Percentiles rank a stretch among this genome's conserved stretches.
phyloP scores from a whole-genome alignment of 2,113 vertebrate genomes.

The Climacteris rufus region DNA sequence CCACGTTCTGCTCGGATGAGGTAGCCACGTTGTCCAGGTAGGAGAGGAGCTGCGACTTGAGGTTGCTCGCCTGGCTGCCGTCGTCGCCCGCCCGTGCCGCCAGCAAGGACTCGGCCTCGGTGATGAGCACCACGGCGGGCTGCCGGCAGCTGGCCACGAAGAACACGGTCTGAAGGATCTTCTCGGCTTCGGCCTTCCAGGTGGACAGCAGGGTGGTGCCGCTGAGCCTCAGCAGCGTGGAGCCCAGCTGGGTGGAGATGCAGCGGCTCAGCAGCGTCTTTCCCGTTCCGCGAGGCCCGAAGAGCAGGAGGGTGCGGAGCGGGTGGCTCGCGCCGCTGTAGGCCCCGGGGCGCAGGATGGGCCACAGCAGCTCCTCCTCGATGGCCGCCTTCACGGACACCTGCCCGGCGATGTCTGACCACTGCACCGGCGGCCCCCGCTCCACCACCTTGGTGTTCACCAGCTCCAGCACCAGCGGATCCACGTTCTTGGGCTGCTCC shows the following conservation, averaged over 20 bases:
- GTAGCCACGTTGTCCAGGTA: conserved; percentile 84
- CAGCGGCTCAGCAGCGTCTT: conserved; percentile 88
- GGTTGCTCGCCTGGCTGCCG: background rate
- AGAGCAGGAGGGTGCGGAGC: conserved; percentile 85
- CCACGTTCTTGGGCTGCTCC: conserved; percentile 80
- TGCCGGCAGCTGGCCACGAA: conserved; percentile 82
- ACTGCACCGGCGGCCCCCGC: conserved; percentile 83
- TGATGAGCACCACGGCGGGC: conserved; percentile 86
- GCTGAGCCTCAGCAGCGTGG: conserved; percentile 83
- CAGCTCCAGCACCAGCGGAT: conserved; percentile 83
- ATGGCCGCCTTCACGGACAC: conserved; percentile 84
- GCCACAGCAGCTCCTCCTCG: conserved; percentile 95
- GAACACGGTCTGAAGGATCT: conserved; percentile 86
- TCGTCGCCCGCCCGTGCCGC: conserved; percentile 31
- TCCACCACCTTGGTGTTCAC: conserved; percentile 86
- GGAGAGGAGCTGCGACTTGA: conserved; percentile 82
- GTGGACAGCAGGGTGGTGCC: conserved; percentile 80
- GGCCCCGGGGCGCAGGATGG: conserved; percentile 78
- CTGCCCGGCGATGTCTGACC: conserved; percentile 89
- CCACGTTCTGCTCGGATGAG: conserved; percentile 74
- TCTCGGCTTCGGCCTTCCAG: conserved; percentile 85
- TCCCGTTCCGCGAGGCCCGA: conserved; percentile 87
- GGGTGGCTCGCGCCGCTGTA: conserved; percentile 63
- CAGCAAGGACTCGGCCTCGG: conserved; percentile 85
- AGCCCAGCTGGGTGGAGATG: conserved; percentile 89